These are phyloP conservation scores for Chrosomus eos DNA, from an alignment of 2,797 vertebrate genomes.

Conservation along the genomic window DNA sequence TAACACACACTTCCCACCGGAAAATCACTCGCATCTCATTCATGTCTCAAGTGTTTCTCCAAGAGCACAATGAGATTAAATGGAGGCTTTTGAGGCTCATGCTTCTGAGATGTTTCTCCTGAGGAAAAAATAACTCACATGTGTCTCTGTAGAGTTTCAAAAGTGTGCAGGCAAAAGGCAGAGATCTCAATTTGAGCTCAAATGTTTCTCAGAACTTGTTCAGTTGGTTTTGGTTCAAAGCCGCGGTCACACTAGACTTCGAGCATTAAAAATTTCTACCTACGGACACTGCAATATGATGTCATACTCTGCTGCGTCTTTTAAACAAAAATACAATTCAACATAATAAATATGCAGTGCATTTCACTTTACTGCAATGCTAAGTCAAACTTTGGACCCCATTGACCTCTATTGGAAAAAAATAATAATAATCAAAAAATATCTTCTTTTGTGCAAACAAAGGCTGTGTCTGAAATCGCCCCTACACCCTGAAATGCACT, in stretches of 20 bases:
- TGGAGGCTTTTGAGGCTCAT: not conserved
- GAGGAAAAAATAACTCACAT: not conserved
- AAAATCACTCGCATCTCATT: conserved; percentile 55
- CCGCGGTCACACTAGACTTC: not conserved
- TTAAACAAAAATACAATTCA: no score
- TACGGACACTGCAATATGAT: not conserved
- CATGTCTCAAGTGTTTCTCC: conserved; percentile 55
- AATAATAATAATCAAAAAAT: no score
- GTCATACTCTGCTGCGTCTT: no score
- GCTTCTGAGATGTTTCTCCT: not conserved
- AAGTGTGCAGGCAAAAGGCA: not conserved
- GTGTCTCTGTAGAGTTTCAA: not conserved
- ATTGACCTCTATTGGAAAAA: not conserved
- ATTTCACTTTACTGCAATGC: not conserved
- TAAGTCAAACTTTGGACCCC: not conserved
- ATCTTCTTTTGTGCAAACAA: not conserved
- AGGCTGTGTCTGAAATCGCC: no score
- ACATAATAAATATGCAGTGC: not conserved
- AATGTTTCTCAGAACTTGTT: not conserved
- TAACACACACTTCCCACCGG: not conserved
- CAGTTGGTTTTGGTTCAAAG: not conserved
- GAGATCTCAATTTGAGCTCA: not conserved
- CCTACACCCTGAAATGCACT: no score
- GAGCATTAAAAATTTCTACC: no score
- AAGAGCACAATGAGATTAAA: conserved; percentile 48